phyloP scores from a whole-genome alignment of 2,113 vertebrate genomes.

The Noturus placidus region DNA sequence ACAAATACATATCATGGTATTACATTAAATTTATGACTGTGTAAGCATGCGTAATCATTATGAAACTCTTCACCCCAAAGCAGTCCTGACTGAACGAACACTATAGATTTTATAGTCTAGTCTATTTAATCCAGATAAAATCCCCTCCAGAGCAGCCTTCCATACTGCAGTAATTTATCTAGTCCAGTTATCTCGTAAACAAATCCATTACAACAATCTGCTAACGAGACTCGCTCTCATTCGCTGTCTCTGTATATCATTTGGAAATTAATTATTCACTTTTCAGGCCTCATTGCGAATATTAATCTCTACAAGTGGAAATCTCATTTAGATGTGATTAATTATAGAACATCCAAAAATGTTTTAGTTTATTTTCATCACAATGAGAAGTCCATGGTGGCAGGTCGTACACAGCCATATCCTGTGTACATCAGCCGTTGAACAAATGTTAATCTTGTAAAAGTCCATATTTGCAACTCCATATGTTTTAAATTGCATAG shows the following conservation, averaged over 20 bases:
- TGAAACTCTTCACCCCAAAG: background rate
- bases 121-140: constrained; percentile 7
- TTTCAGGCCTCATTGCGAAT: background rate
- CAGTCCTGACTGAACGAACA: constrained; percentile 18
- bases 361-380: background rate
- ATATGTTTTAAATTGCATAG: background rate
- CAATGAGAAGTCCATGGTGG: background rate
- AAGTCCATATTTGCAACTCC: background rate
- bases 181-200: constrained; percentile 34
- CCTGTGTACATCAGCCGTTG: background rate
- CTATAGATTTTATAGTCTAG: constrained; percentile 12
- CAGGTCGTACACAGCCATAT: background rate
- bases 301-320: background rate
- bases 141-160: constrained; percentile 6
- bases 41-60: background rate
- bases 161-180: constrained; percentile 32
- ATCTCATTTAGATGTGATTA: constrained; percentile 11
- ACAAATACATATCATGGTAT: background rate
- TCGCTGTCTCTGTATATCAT: constrained; percentile 28
- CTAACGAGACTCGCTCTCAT: background rate
- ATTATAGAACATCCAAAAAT: background rate
- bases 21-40: background rate
- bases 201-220: constrained; percentile 24
- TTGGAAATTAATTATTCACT: constrained; percentile 1
- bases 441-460: background rate